Evolutionary conservation across 2,113 vertebrate species (phyloP), one percentile per base, ranked within the genome.

Genomic region (Trinectes maculatus): DNA sequence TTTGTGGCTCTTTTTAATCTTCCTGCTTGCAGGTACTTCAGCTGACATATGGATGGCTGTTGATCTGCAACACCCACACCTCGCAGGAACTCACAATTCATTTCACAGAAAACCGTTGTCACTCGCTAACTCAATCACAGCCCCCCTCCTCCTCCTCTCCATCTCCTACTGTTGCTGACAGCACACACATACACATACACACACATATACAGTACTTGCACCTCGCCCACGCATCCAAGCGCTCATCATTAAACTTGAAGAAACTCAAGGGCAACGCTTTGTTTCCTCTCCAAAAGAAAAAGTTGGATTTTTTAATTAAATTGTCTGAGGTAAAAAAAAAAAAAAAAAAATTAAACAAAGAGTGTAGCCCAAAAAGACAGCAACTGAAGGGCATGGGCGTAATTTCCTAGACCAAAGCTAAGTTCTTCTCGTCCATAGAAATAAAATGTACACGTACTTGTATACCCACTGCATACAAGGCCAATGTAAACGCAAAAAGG

Each of bases 251-350:
- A 85, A 87, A 89, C 80, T 78, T 77, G 73, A 66, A 51, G 47
- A 53, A 84, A 87, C 68, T 86, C 87, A 91, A 90, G 89, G 89
- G 59, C 80, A 84, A 55, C 12, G 71, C 61, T 85, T 82, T 81
- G 71, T 79, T 82, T 75, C 57, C 63, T 70, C 43, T 71, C 53
- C 33, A 57, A 79, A 73, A 49, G 57, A 55, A 83, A 71, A 77
- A 69, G 18, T 81, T 60, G 25, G 2, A 48, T 48, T 48, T 69
- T 74, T 82, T 85, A 82, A 87, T 88, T 76, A 80, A 91, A 85
- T 84, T 71, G 49, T 63, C 51, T 46, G 22, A 49, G 19, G 24
- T 4, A 71, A 53, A 69, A 82, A 68, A 74, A 61, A 40, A 36
- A 58, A 81, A 34, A 62, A 52, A 74, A 73, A 74, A 71, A 43